A percentile compares a stretch with the other conserved stretches of the same genome.
Evolutionary conservation across 2,113 vertebrate species (phyloP).

Genomic region (Vicugna pacos): DNA sequence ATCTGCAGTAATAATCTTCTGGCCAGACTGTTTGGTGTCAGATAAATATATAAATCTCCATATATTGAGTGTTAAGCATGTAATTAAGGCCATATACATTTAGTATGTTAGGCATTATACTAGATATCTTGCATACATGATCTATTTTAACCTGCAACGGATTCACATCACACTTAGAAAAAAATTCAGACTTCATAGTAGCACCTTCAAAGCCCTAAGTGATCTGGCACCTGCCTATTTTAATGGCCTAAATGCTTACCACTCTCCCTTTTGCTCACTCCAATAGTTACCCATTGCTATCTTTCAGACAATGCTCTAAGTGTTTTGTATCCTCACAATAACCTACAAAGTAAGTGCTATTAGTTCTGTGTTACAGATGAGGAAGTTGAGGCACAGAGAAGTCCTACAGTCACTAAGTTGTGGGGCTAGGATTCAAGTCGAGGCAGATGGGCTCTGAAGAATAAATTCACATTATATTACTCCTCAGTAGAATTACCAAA

Average conservation of each 20-base stretch:
- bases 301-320: neutral
- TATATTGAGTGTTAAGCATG: neutral
- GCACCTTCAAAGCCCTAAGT: neutral
- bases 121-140: neutral
- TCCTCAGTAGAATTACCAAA: neutral
- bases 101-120: neutral
- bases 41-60: neutral
- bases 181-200: neutral
- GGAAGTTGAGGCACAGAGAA: neutral
- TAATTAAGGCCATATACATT: conserved; percentile 6
- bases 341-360: neutral
- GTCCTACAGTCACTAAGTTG: neutral
- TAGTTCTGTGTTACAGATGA: neutral
- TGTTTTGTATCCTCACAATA: neutral
- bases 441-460: neutral
- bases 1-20: conserved; percentile 11
- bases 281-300: neutral
- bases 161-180: neutral
- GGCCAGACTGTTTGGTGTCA: neutral
- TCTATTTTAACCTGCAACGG: neutral
- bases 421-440: neutral
- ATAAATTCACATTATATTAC: neutral
- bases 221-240: neutral
- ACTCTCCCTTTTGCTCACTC: neutral
- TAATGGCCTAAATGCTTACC: neutral